A percentile compares a stretch with the other conserved stretches of the same genome.
These are phyloP conservation scores for Etheostoma perlongum DNA, from an alignment of 2,797 vertebrate species.

Conservation along the genomic window DNA sequence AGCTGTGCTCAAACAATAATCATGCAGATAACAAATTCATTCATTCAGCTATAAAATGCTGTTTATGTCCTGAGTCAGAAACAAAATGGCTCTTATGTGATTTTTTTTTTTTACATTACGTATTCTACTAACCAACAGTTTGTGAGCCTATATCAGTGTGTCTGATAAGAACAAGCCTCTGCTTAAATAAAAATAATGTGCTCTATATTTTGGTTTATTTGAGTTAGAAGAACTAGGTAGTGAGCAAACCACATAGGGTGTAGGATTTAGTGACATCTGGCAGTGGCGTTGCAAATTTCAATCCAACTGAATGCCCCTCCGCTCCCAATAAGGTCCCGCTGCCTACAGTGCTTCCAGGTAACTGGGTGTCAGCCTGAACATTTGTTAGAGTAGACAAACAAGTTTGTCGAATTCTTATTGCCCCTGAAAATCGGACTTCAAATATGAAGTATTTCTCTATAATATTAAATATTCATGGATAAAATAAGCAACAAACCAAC, in stretches of 20 bases:
- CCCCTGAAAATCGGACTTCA: no score
- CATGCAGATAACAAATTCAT: not conserved
- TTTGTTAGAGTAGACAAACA: not conserved
- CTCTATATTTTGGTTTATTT: not conserved
- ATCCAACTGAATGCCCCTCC: no score
- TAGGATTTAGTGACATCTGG: no score
- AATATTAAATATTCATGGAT: not conserved
- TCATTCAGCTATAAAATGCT: not conserved
- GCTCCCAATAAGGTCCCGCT: no score
- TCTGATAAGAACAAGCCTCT: not conserved
- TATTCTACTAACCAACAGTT: not conserved
- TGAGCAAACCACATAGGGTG: not conserved
- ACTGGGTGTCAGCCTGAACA: not conserved
- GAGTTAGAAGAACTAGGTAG: not conserved
- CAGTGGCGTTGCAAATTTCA: no score
- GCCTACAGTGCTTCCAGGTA: no score
- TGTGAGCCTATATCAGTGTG: not conserved
- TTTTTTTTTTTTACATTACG: not conserved
- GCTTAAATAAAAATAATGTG: not conserved
- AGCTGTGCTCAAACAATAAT: not conserved
- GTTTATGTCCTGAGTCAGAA: not conserved
- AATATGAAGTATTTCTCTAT: not conserved
- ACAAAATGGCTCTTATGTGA: no score
- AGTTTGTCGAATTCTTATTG: no score
- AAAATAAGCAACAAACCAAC: not conserved